phyloP scores from a whole-genome alignment of 2,113 vertebrate genomes.

The Brachionichthys hirsutus region DNA sequence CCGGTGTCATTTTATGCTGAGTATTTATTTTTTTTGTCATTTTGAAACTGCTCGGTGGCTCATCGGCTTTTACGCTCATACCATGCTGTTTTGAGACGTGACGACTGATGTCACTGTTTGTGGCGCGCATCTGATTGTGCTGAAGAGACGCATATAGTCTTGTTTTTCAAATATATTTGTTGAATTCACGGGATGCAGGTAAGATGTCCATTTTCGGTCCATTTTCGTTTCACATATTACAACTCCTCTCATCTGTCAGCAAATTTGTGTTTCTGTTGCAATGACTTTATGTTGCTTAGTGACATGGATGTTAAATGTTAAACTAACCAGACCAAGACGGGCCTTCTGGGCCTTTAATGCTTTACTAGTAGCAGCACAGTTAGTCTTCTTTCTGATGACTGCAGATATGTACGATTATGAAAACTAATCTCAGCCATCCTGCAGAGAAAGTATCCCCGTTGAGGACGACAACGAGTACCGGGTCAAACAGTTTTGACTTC shows the following conservation, averaged over 20 bases:
- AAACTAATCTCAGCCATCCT: conserved; percentile 63
- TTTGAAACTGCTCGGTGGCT: conserved; percentile 66
- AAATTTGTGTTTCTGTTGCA: conserved; percentile 26
- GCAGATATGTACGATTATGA: conserved; percentile 58
- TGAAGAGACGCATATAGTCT: conserved; percentile 12
- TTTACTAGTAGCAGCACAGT: conserved; percentile 60
- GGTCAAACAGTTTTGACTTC: conserved; percentile 42
- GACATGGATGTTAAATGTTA: conserved; percentile 27
- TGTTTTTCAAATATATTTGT: conserved; percentile 25
- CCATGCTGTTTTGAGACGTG: conserved; percentile 52
- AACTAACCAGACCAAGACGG: conserved; percentile 17
- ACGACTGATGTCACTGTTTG: conserved; percentile 41
- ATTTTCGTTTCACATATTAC: conserved; percentile 1
- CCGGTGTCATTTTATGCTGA: conserved; percentile 47
- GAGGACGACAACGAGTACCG: conserved; percentile 40
- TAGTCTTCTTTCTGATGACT: conserved; percentile 47
- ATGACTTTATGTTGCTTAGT: conserved; percentile 26
- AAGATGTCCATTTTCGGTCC: conserved; percentile 34
- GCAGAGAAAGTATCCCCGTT: conserved; percentile 26
- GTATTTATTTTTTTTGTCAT: conserved; percentile 64
- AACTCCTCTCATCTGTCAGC: conserved; percentile 8
- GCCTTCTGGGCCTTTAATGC: conserved; percentile 44
- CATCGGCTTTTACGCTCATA: conserved; percentile 36
- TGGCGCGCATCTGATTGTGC: conserved; percentile 14
- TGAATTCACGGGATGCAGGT: conserved; percentile 36